Percentiles rank a stretch among this genome's conserved stretches.
These are phyloP conservation scores for Stenichneumon culpator DNA, from an alignment of 2,888 invertebrate species.

Conservation along the genomic window DNA sequence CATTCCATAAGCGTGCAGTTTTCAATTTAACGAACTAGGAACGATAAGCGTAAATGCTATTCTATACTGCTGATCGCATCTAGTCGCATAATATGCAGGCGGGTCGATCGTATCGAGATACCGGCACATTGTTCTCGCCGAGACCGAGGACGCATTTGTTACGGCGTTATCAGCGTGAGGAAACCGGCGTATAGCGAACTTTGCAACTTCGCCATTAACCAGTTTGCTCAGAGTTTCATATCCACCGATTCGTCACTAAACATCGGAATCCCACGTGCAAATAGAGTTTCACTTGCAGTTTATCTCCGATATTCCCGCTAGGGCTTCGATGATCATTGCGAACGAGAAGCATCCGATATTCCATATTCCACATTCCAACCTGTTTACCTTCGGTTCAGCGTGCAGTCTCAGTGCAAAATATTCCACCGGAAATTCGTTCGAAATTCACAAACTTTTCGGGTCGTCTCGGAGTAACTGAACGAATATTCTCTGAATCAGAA, in stretches of 20 bases:
- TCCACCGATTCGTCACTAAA: background rate
- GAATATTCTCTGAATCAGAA: background rate
- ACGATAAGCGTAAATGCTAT: background rate
- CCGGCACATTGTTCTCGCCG: background rate
- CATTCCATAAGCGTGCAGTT: background rate
- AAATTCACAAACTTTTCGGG: too few relatives aligned
- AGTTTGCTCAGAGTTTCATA: background rate
- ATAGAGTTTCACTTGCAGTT: background rate
- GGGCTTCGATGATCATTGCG: background rate
- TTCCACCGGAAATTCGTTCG: background rate
- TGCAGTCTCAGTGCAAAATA: background rate
- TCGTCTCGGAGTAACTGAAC: background rate
- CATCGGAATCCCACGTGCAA: background rate
- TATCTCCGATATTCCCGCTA: background rate
- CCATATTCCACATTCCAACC: background rate
- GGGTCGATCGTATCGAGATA: slow-evolving; percentile 7
- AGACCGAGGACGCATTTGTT: background rate
- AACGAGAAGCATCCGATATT: background rate
- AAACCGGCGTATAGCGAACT: background rate
- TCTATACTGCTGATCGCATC: background rate
- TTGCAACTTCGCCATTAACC: background rate
- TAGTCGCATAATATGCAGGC: background rate
- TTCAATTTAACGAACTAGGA: slow-evolving; percentile 1
- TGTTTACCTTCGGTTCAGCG: background rate
- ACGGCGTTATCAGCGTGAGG: background rate